phyloP scores from a whole-genome alignment of 2,888 invertebrate species.

The Flexamia atlantica region DNA sequence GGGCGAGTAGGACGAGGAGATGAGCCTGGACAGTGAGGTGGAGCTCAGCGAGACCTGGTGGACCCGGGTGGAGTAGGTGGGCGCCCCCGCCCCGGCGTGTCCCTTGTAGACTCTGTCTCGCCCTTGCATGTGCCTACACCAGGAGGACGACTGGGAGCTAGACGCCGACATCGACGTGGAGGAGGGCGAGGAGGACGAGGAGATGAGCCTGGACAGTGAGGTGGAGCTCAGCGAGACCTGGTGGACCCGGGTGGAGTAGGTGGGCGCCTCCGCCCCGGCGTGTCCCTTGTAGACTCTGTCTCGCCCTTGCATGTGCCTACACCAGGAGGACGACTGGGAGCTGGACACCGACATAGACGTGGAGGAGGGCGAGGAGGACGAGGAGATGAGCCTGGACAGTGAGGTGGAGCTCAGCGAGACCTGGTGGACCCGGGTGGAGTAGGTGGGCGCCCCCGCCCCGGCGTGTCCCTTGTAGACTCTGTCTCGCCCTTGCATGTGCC shows the following conservation, averaged over 20 bases:
- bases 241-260: too few relatives aligned
- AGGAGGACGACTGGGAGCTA: constrained; percentile 22
- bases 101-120: too few relatives aligned
- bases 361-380: constrained; percentile 37
- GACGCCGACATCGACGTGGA: constrained; percentile 21
- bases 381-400: constrained; percentile 13
- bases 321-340: constrained; percentile 36
- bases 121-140: too few relatives aligned
- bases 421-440: too few relatives aligned
- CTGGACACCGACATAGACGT: neutral
- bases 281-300: too few relatives aligned
- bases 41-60: constrained; percentile 14
- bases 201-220: constrained; percentile 11
- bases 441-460: too few relatives aligned
- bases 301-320: too few relatives aligned
- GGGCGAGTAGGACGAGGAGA: constrained; percentile 28
- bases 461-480: too few relatives aligned
- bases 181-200: constrained; percentile 31
- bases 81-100: too few relatives aligned
- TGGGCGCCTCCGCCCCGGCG: too few relatives aligned
- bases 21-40: constrained; percentile 5
- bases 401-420: neutral
- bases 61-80: too few relatives aligned
- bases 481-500: too few relatives aligned
- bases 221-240: neutral